These are phyloP conservation scores for Etheostoma perlongum DNA, from an alignment of 2,797 vertebrate genomes.

Conservation along the genomic window DNA sequence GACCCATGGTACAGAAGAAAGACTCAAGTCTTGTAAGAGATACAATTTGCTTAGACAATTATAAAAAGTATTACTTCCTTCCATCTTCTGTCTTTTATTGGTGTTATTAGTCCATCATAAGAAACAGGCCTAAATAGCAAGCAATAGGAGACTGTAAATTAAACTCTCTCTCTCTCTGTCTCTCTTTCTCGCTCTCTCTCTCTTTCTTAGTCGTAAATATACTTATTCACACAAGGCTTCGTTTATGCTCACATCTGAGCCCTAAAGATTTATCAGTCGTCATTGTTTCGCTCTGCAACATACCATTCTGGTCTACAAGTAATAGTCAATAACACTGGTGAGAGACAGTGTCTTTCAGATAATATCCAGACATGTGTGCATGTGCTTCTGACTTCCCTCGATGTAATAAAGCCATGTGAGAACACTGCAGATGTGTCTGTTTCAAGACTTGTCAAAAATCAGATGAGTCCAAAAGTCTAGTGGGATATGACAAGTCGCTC, in stretches of 20 bases:
- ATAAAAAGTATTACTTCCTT: constrained; percentile 56
- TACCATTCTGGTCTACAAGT: constrained; percentile 31
- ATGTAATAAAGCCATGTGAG: background rate
- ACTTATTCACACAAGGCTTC: constrained; percentile 62
- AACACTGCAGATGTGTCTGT: background rate
- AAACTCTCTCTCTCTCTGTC: no score
- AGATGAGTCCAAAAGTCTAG: background rate
- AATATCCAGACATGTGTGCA: background rate
- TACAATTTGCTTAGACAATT: constrained; percentile 37
- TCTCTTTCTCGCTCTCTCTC: background rate
- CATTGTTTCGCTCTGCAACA: constrained; percentile 61
- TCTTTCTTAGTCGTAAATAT: constrained; percentile 29
- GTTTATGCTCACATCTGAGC: constrained; percentile 81
- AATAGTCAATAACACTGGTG: constrained; percentile 53
- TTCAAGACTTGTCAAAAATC: constrained; percentile 19
- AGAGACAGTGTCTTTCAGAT: constrained; percentile 11
- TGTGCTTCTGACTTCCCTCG: constrained; percentile 18
- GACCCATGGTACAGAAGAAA: constrained; percentile 16
- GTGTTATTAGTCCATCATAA: constrained; percentile 27
- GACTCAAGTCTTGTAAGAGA: constrained; percentile 44
- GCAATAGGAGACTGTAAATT: constrained; percentile 24
- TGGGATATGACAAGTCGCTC: background rate
- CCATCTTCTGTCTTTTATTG: constrained; percentile 14
- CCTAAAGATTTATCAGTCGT: constrained; percentile 65
- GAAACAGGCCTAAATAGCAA: constrained; percentile 35